Conservation (phyloP, 92 coral and sea anemone genomes). For the Palythoa heliodiscus region DNA sequence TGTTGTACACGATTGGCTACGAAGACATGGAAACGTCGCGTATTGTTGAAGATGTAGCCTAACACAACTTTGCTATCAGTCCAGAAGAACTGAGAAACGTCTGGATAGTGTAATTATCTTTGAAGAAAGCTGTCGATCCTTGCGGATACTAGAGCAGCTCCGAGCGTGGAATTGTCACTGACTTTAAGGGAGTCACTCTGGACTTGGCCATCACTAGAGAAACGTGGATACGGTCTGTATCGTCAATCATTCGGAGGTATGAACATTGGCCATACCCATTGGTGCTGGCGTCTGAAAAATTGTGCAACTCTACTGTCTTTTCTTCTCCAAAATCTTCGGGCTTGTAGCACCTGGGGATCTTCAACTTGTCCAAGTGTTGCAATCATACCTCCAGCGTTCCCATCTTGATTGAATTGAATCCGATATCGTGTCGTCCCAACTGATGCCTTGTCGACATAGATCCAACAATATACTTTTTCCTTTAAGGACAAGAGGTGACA, state of each 20-base stretch:
- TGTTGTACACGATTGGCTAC: slow-evolving; percentile 30
- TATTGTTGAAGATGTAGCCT: slow-evolving; percentile 10
- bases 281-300: background rate
- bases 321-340: background rate
- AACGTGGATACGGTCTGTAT: background rate
- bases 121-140: background rate
- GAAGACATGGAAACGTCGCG: slow-evolving; percentile 21
- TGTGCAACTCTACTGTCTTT: background rate
- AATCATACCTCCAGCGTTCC: background rate
- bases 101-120: background rate
- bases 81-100: background rate
- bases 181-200: background rate
- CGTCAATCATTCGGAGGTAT: background rate
- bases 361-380: background rate
- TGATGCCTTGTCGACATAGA: background rate
- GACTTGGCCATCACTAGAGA: slow-evolving; percentile 28
- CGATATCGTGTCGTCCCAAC: background rate
- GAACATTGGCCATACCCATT: background rate
- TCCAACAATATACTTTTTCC: background rate
- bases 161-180: background rate
- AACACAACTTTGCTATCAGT: slow-evolving; percentile 23
- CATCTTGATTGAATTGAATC: background rate
- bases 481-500: background rate
- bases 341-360: background rate
- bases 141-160: background rate